Conservation (phyloP, 2,888 invertebrate genomes). For the Sicus ferrugineus region DNA sequence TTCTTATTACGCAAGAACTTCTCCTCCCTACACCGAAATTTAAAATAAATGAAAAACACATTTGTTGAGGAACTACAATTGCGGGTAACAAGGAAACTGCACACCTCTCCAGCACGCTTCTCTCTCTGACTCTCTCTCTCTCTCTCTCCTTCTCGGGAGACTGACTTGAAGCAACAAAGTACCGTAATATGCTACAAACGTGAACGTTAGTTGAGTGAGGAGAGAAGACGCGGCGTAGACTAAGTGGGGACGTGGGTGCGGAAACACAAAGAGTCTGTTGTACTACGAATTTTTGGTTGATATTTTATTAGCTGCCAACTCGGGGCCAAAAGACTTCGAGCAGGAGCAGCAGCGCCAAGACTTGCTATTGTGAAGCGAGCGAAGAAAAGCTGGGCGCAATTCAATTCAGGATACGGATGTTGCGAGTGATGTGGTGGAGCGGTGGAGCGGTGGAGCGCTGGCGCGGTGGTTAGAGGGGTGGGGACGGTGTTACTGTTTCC, state of each 20-base stretch:
- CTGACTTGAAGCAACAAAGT: not conserved
- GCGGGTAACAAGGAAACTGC: conserved; percentile 1
- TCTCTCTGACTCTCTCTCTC: no score
- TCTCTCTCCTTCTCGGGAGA: no score
- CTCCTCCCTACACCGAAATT: not conserved
- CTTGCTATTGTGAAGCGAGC: not conserved
- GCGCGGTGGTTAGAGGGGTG: not conserved
- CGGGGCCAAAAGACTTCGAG: not conserved
- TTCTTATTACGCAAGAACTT: no score
- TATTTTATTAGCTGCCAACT: conserved; percentile 21
- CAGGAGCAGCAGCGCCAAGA: not conserved
- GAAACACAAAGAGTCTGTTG: conserved; percentile 26
- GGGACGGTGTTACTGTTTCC: not conserved
- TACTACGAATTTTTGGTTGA: conserved; percentile 31
- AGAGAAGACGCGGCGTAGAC: not conserved
- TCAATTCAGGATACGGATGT: not conserved
- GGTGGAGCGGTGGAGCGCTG: not conserved
- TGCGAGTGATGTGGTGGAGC: not conserved
- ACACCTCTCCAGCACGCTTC: not conserved
- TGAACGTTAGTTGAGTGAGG: not conserved
- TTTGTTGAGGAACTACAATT: conserved; percentile 29
- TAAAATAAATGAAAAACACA: conserved; percentile 25
- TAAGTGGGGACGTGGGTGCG: not conserved
- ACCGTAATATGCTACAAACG: conserved; percentile 2
- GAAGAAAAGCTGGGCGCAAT: no score